Evolutionary conservation across 2,113 vertebrate genomes (phyloP), one percentile per base, ranked within the genome.

Genomic region (Coturnix japonica): DNA sequence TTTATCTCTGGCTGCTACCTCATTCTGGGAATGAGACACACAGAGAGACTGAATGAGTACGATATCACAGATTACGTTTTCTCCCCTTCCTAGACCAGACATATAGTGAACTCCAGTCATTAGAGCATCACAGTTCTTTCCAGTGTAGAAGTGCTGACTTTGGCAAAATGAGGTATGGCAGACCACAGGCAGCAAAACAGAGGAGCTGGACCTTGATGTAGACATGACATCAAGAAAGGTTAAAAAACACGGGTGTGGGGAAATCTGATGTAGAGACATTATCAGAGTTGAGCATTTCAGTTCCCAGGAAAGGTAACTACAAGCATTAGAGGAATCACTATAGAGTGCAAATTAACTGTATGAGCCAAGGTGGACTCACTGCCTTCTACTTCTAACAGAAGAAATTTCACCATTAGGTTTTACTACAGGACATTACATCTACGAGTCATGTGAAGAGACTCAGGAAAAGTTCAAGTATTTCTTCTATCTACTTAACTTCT

Each of bases 321-420:
- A 82, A 22, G 11, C 30, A 44, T 78, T 5, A 44, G 20, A 49
- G 14, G 37, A 70, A 63, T 63, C 18, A 59, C 67, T 19, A 26
- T 33, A 30, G 19, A 63, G 13, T 4, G 6, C 16, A 85, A 56
- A 23, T 6, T 7, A 14, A 26, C 19, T 72, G 1, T 0, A 53
- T 59, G 6, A 90, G 22, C 19, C 47, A 46, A 44, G 6, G 28
- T 25, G 30, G 35, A 69, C 12, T 30, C 12, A 3, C 7, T 78
- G 23, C 31, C 56, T 61, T 26, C 46, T 49, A 1, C 31, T 63
- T 49, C 0, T 0, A 81, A 46, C 13, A 49, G 13, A 63, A 53
- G 13, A 47, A 15, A 25, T 44, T 65, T 47, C 61, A 67, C 16
- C 25, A 23, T 57, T 33, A 49, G 13, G 46, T 13, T 80, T 76